Percentiles rank a stretch among this genome's conserved stretches.
phyloP scores from a whole-genome alignment of 2,888 invertebrate species.

The Bombylius major region DNA sequence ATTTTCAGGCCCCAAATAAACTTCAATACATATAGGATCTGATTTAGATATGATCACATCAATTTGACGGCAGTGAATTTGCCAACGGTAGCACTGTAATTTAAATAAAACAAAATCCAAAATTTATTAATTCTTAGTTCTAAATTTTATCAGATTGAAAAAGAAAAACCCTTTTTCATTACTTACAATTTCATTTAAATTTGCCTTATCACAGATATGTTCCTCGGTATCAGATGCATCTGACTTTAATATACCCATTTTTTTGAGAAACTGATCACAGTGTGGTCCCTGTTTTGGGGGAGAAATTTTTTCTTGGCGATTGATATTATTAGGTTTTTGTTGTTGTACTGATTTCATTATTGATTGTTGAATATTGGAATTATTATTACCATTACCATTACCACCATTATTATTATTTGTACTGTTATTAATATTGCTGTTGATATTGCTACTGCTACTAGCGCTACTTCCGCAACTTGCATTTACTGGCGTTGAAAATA shows the following conservation, averaged over 20 bases:
- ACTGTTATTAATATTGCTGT: background rate
- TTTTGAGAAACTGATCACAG: slow-evolving; percentile 38
- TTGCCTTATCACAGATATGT: slow-evolving; percentile 37
- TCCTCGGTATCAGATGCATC: slow-evolving; percentile 33
- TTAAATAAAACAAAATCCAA: background rate
- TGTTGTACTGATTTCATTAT: background rate
- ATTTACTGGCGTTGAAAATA: background rate
- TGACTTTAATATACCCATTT: slow-evolving; percentile 34
- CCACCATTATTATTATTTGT: slow-evolving; percentile 2
- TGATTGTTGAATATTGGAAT: background rate
- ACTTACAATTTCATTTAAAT: slow-evolving; percentile 36
- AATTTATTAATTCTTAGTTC: background rate
- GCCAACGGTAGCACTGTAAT: slow-evolving; percentile 35
- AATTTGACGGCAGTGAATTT: slow-evolving; percentile 34
- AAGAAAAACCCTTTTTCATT: background rate
- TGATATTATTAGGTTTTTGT: background rate
- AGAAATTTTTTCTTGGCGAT: slow-evolving; percentile 9
- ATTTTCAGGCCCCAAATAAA: slow-evolving; percentile 33
- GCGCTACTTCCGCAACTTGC: slow-evolving; percentile 2
- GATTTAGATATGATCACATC: slow-evolving; percentile 31
- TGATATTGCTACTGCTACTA: slow-evolving; percentile 7
- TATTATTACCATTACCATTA: background rate
- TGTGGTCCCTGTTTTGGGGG: slow-evolving; percentile 36
- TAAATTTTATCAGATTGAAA: background rate
- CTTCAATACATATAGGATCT: slow-evolving; percentile 36